Conservation (phyloP, 2,888 invertebrate species). For the Ferdinandea cuprea region DNA sequence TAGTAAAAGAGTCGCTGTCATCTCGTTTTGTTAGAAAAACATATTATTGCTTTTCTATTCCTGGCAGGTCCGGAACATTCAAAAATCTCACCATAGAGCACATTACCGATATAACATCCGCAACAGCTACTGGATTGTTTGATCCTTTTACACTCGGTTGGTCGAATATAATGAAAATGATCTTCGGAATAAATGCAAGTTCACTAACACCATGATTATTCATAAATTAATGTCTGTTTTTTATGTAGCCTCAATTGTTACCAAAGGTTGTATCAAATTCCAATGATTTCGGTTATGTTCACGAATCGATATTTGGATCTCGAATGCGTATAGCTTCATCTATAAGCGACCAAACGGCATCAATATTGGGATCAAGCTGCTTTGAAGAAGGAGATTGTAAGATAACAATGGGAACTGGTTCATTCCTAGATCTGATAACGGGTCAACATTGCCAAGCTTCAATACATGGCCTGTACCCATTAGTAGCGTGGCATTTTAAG, state of each 20-base stretch:
- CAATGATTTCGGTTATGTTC: slow-evolving; percentile 88
- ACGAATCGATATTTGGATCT: slow-evolving; percentile 88
- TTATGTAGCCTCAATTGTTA: slow-evolving; percentile 86
- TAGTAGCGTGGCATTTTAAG: slow-evolving; percentile 91
- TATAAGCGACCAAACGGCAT: slow-evolving; percentile 90
- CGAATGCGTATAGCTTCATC: slow-evolving; percentile 87
- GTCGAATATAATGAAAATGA: slow-evolving; percentile 87
- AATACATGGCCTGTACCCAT: slow-evolving; percentile 93
- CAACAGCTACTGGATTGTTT: slow-evolving; percentile 95
- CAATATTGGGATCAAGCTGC: slow-evolving; percentile 94
- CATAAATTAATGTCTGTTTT: neutral
- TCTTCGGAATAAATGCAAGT: slow-evolving; percentile 87
- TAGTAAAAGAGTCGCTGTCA: too few species aligned
- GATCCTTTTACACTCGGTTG: slow-evolving; percentile 96
- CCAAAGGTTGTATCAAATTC: slow-evolving; percentile 92
- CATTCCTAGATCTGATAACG: slow-evolving; percentile 94
- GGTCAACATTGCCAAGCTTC: slow-evolving; percentile 90
- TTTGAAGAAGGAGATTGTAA: slow-evolving; percentile 91
- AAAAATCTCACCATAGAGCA: slow-evolving; percentile 83
- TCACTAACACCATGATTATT: neutral
- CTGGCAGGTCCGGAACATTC: slow-evolving; percentile 78
- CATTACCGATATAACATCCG: slow-evolving; percentile 95
- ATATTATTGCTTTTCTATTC: too few species aligned
- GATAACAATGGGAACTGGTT: slow-evolving; percentile 95
- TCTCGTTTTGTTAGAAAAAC: neutral